Percentiles rank a stretch among this genome's conserved stretches.
These are phyloP conservation scores for Arvicola amphibius DNA, from an alignment of 2,797 vertebrate genomes.

Conservation along the genomic window DNA sequence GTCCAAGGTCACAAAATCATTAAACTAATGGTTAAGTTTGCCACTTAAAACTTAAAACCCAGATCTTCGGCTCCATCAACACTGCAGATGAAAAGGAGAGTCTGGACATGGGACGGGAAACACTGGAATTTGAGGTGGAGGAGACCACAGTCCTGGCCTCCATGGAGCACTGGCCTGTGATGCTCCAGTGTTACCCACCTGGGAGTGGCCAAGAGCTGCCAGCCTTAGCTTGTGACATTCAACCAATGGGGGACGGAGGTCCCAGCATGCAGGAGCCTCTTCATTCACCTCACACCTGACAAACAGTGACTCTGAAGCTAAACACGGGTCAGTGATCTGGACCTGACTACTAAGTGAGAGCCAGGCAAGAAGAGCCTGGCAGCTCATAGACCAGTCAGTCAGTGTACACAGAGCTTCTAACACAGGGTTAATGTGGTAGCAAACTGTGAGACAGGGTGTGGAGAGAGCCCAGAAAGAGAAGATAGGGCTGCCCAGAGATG, in stretches of 20 bases:
- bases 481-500: fast-evolving
- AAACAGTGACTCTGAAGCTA: neutral
- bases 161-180: neutral
- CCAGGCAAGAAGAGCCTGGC: neutral
- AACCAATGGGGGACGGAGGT: too few relatives aligned
- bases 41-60: neutral
- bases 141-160: neutral
- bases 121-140: neutral
- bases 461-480: neutral
- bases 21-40: neutral
- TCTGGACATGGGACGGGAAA: neutral
- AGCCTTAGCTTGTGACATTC: neutral
- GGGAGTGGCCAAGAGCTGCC: neutral
- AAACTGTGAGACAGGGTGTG: neutral
- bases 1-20: conserved; percentile 20
- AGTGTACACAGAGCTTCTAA: neutral
- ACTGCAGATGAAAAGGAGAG: neutral
- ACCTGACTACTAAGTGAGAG: neutral
- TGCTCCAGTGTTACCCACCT: too few relatives aligned
- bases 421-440: neutral
- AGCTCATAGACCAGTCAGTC: too few relatives aligned
- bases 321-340: neutral
- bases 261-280: fast-evolving
- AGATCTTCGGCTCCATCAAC: neutral
- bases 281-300: neutral